phyloP scores from a whole-genome alignment of 2,113 vertebrate species.

The Dipodomys stephensi region DNA sequence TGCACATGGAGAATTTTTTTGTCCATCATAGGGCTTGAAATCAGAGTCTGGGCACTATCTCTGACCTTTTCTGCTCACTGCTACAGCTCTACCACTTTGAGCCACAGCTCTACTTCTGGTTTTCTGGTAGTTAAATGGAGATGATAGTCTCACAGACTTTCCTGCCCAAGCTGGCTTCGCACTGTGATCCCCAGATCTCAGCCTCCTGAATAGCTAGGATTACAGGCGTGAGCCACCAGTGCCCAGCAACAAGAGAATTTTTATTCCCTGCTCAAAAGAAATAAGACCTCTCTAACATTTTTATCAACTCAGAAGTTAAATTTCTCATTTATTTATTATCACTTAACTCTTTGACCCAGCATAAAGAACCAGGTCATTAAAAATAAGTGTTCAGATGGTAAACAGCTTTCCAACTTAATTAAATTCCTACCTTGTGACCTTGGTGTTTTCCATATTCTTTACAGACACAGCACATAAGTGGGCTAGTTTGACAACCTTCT shows the following conservation, averaged over 20 bases:
- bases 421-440: conserved; percentile 94
- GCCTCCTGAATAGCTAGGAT: too few species aligned
- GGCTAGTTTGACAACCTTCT: conserved; percentile 94
- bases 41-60: too few species aligned
- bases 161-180: too few species aligned
- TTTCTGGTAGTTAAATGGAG: too few species aligned
- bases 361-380: conserved; percentile 31
- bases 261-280: conserved; percentile 57
- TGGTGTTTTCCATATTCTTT: conserved; percentile 99
- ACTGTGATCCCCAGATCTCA: too few species aligned
- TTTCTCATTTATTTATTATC: conserved; percentile 33
- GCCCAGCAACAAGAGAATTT: neutral
- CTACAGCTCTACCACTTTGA: too few species aligned
- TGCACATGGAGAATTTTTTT: neutral
- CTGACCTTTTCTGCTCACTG: too few species aligned
- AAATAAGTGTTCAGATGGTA: neutral
- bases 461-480: conserved; percentile 99
- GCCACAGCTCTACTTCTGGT: too few species aligned
- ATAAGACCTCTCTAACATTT: neutral
- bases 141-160: too few species aligned
- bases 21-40: too few species aligned
- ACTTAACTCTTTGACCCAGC: neutral
- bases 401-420: neutral
- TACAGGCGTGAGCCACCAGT: too few species aligned
- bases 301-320: conserved; percentile 52